These are phyloP conservation scores for Staurois parvus DNA, from an alignment of 2,797 vertebrate genomes.

Conservation along the genomic window DNA sequence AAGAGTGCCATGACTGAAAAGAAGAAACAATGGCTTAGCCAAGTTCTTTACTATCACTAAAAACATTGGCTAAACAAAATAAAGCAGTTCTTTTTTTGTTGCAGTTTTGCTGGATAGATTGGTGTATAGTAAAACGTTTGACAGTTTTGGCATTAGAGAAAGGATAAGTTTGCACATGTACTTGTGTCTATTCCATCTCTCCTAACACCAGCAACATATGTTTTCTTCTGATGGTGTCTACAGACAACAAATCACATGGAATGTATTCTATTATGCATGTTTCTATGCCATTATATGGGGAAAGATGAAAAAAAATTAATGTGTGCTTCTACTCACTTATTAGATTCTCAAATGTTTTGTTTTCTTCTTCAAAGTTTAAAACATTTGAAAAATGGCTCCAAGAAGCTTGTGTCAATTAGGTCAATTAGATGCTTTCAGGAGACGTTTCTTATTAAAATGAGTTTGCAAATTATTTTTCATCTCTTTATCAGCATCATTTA, in stretches of 20 bases:
- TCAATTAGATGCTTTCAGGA: background rate
- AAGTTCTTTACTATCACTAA: no score
- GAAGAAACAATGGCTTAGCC: no score
- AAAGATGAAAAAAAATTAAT: slow-evolving; percentile 9
- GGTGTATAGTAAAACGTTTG: background rate
- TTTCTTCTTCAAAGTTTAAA: background rate
- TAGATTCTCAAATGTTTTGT: background rate
- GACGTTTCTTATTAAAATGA: background rate
- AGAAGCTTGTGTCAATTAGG: background rate
- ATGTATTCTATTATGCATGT: background rate
- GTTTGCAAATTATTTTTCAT: background rate
- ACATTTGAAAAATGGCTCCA: background rate
- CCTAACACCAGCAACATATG: background rate
- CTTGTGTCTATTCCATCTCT: background rate
- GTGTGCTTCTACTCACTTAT: background rate
- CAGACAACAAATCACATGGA: slow-evolving; percentile 1
- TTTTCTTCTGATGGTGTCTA: slow-evolving; percentile 3
- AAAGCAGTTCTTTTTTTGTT: background rate
- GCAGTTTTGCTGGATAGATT: background rate
- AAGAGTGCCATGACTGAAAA: no score
- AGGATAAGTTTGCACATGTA: background rate
- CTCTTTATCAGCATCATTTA: no score
- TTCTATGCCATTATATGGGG: background rate
- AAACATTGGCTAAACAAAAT: no score
- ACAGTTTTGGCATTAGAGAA: background rate